Evolutionary conservation across 2,113 vertebrate species (phyloP).

Genomic region (Plecturocebus donacophilus): DNA sequence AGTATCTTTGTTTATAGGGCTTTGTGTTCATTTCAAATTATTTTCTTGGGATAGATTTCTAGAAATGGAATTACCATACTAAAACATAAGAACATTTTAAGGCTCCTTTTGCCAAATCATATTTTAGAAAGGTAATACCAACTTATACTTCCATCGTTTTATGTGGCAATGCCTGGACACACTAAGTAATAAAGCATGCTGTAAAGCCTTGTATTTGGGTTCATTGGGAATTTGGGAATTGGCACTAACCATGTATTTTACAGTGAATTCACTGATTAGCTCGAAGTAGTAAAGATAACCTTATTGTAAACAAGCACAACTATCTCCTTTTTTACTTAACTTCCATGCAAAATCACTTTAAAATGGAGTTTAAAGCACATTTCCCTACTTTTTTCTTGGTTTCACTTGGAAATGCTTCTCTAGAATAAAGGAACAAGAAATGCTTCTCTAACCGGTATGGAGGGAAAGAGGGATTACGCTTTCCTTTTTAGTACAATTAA

Average conservation of each 20-base stretch:
- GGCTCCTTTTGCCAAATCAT: not conserved
- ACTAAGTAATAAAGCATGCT: not conserved
- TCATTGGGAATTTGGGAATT: not conserved
- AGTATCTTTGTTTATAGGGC: not conserved
- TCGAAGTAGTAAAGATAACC: not conserved
- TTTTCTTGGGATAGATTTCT: not conserved
- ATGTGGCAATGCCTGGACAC: not conserved
- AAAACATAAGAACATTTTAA: not conserved
- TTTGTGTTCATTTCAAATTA: not conserved
- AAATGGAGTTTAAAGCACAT: not conserved
- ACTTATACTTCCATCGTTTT: not conserved
- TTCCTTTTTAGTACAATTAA: slow-evolving; percentile 48
- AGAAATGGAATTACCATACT: not conserved
- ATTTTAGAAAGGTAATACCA: not conserved
- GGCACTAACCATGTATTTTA: not conserved
- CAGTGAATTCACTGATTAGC: not conserved
- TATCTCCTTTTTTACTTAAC: not conserved
- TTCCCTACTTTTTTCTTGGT: not conserved
- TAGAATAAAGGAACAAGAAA: slow-evolving; percentile 1
- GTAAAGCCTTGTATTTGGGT: not conserved
- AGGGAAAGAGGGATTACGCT: not conserved
- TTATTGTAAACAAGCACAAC: not conserved
- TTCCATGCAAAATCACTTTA: not conserved
- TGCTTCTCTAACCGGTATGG: not conserved
- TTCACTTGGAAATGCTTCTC: slow-evolving; percentile 26